Base-by-base conservation (phyloP, 2,888 invertebrate species). In the Muschampia staudingeri region DNA sequence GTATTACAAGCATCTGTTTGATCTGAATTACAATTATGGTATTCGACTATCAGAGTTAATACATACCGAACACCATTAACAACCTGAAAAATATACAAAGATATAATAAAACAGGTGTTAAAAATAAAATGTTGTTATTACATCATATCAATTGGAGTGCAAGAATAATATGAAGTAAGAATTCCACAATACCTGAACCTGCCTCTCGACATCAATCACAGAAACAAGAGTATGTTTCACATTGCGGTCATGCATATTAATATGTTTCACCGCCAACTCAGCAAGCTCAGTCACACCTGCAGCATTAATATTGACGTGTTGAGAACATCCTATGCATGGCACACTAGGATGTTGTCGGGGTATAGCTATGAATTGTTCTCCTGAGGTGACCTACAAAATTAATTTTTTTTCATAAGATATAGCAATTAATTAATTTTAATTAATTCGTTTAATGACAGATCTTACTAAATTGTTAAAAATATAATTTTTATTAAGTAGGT, bases 31-130 rank as follows among this genome's bases (percentile, higher is more conserved):
- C 97, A 98, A 67, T 91, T 93, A 76, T 96, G 95, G 83, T 94
- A 96, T 82, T 95, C 95, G 30, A 98, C 93, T 88, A 97, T 94
- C 7, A 97, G 85, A 37, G 95, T 94, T 61, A 98, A 90, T 76
- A 97, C 96, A 88, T 97, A 98, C 85, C 97, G 96, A 30, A 98
- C 95, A 25, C 98, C 98, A 88, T 97, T 97, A 19, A 97, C 97
- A 6, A 97, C 97, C 97, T 88, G 80, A 25, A 76, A 82, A 65
- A 34, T 2, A 56, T 4, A 9, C 5, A 72, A 80, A 65, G 65
- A 44, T 4, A 34, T 34, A 34, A 34, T 34, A 34, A 34, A 34
- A 34, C 34, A 34, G 34, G 4, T 34, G 34, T 34, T 34, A 52
- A 40, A 52, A 8, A 37, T 40, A 42, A 8, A 56, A n/a, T 34